Conservation (phyloP, 2,113 vertebrate species). For the Himantopus leucocephalus region DNA sequence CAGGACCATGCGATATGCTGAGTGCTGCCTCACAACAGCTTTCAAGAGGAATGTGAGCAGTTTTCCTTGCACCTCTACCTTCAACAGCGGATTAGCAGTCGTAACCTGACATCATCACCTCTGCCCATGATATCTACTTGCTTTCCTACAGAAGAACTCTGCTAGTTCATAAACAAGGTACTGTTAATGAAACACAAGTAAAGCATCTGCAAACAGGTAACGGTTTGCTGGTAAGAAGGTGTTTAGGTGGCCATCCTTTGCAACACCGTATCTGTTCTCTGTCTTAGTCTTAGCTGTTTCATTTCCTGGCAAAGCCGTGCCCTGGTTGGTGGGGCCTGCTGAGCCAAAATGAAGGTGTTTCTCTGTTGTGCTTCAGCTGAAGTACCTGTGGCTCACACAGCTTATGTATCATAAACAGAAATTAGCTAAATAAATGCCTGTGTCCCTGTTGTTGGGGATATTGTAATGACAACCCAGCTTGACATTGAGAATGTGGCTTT, state of each 20-base stretch:
- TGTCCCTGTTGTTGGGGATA: background rate
- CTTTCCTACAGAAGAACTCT: background rate
- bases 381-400: background rate
- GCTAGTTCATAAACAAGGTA: too few species aligned
- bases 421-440: background rate
- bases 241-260: background rate
- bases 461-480: background rate
- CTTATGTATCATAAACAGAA: background rate
- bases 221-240: too few species aligned
- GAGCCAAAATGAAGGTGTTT: background rate
- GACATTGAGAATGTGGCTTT: background rate
- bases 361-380: background rate
- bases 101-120: background rate
- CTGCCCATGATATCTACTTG: background rate
- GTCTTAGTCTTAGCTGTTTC: background rate
- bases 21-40: background rate
- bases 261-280: background rate
- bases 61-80: background rate
- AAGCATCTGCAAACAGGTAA: background rate
- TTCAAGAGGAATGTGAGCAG: rapidly evolving
- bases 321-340: background rate
- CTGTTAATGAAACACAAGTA: rapidly evolving
- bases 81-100: background rate
- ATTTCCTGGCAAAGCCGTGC: background rate
- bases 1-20: rapidly evolving